These are phyloP conservation scores for Calephelis nemesis DNA, from an alignment of 1,140 invertebrate species.

Conservation along the genomic window DNA sequence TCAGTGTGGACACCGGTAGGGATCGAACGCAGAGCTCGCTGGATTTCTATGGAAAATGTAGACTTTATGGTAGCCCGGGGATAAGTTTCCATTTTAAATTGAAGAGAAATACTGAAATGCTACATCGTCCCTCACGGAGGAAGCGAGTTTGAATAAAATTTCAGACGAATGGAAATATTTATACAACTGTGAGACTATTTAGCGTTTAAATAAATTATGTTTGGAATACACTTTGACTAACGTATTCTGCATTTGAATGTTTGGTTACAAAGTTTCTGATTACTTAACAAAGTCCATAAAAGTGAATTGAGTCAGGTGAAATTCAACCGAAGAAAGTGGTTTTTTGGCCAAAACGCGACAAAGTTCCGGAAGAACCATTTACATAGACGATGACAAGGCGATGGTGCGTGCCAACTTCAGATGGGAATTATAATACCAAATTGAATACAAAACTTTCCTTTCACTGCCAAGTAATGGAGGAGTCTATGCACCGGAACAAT, in stretches of 20 bases:
- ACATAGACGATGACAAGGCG: conserved; percentile 75
- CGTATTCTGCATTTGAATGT: background rate
- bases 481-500: conserved; percentile 78
- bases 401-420: conserved; percentile 78
- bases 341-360: conserved; percentile 65
- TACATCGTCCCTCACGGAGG: conserved; percentile 64
- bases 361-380: conserved; percentile 74
- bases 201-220: conserved; percentile 59
- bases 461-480: conserved; percentile 77
- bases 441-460: conserved; percentile 80
- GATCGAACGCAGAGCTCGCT: conserved; percentile 64
- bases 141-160: conserved; percentile 70
- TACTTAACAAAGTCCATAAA: conserved; percentile 4
- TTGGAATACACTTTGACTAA: conserved; percentile 29
- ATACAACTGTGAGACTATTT: conserved; percentile 58
- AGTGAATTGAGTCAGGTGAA: conserved; percentile 34
- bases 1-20: conserved; percentile 68
- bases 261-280: conserved; percentile 12
- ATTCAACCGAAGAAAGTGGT: conserved; percentile 45
- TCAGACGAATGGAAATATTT: conserved; percentile 66
- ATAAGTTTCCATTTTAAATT: conserved; percentile 79
- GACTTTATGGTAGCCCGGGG: conserved; percentile 75
- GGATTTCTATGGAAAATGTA: conserved; percentile 77
- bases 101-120: conserved; percentile 73
- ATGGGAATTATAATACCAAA: conserved; percentile 79